A percentile compares a stretch with the other conserved stretches of the same genome.
These are phyloP conservation scores for Xylota sylvarum DNA, from an alignment of 2,888 invertebrate species.

Conservation along the genomic window DNA sequence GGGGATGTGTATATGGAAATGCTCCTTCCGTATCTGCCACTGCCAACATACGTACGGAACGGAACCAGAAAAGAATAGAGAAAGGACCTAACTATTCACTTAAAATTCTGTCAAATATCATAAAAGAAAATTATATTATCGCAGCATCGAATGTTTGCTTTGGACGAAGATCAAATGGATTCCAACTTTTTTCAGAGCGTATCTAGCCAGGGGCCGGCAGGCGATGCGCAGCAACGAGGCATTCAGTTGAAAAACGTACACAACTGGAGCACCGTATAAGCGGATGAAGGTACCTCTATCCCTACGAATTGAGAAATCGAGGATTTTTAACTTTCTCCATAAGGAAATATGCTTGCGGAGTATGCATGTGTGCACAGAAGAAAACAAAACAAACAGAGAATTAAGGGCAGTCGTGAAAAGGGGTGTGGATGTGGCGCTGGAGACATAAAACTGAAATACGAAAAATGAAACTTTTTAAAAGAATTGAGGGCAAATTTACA, in stretches of 20 bases:
- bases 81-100: conserved; percentile 75
- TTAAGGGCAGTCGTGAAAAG: conserved; percentile 50
- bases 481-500: conserved; percentile 75
- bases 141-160: conserved; percentile 74
- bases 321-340: conserved; percentile 63
- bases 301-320: conserved; percentile 42
- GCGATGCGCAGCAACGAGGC: conserved; percentile 30
- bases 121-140: conserved; percentile 77
- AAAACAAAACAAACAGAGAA: conserved; percentile 64
- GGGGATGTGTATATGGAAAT: conserved; percentile 58
- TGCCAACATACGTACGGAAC: conserved; percentile 46
- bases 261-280: conserved; percentile 28
- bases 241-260: conserved; percentile 41
- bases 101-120: conserved; percentile 77
- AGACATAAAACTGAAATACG: conserved; percentile 43
- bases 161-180: conserved; percentile 76
- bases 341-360: conserved; percentile 54
- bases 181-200: conserved; percentile 38
- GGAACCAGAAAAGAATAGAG: conserved; percentile 50
- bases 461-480: conserved; percentile 63
- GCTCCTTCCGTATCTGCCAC: conserved; percentile 49
- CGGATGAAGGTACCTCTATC: conserved; percentile 56
- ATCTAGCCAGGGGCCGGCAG: conserved; percentile 35
- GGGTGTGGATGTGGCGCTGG: conserved; percentile 10
- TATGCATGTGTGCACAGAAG: conserved; percentile 60